Base-by-base conservation (phyloP, 1,140 invertebrate species). In the Nephila pilipes region DNA sequence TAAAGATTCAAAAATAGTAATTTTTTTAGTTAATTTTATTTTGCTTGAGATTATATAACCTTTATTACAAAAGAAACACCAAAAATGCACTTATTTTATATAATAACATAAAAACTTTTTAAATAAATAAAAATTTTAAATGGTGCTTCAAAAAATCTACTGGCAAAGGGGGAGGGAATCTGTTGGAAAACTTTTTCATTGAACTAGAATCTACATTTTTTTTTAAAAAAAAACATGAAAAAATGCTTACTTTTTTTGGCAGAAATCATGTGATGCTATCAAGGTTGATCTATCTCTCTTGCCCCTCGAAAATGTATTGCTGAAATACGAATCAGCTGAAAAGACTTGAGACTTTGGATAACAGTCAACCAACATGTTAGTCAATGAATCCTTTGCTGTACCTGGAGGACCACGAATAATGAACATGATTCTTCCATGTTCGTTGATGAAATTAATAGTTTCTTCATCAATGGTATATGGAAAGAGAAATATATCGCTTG, bases 371-470 rank as follows among this genome's bases (percentile, higher is more conserved):
- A 93, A 22, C 69, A 90, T 87, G 10, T 46, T 18, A 22, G 55
- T 25, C 55, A 80, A 87, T 12, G 58, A 80, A 36, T 81, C 65
- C 80, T 93, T 93, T 3, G 54, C 93, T 32, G 93, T 87, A 16
- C 93, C 93, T 58, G 93, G 60, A 16, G 80, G 63, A 6, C 93
- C 93, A 60, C 93, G 38, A 22, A 93, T 83, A 80, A 93, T 85
- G 25, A 93, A 93, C 60, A 93, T 93, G n/a, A 93, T 87, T 60
- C 81, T 69, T 0, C 88, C 88, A 90, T 93, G 93, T 18, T 63
- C 25, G 46, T 79, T 57, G 20, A 93, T 36, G 55, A 69, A 93
- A 2, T 91, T 25, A 6, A 87, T 75, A 14, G 88, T 80, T 0
- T 18, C 36, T 3, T 69, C 54, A 87, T 93, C 93, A n/a, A 38